Evolutionary conservation across 92 coral and sea anemone genomes (phyloP), one percentile per base, ranked within the genome.

Genomic region (Bergia sp.): DNA sequence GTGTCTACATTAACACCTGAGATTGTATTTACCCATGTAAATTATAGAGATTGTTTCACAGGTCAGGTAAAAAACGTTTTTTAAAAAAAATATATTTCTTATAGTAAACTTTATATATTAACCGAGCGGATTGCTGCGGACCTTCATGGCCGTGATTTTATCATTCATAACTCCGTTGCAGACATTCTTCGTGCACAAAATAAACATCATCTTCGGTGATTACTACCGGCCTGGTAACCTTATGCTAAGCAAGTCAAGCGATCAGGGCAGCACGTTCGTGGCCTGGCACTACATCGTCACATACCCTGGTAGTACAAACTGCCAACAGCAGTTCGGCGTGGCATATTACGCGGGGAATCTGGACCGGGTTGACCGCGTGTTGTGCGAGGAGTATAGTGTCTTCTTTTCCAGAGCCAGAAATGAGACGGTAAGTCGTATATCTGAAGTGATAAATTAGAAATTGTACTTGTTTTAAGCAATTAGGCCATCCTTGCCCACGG

Each of bases 231-330:
- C 99, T 38, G 95, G 93, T 53, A 90, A 86, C 37, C 91, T 95
- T 21, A 89, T 86, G 74, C 86, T 96, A 53, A 86, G 90, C 65
- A 93, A 89, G 85, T 95, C 99, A 18, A 91, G 82, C 36, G 94
- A 95, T 81, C 89, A 50, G 82, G 99, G 98, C 20, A 88, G 72
- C 58, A 83, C 95, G 18, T 96, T 89, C 67, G 64, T 77, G 7
- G 94, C 96, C 55, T 96, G 98, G 94, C 97, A 96, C 87, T 96
- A 90, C 89, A 80, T 96, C 65, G 99, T 96, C 37, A 77, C 96
- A 18, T 45, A 79, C 23, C 98, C 95, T 6, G 95, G 88, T 37
- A 45, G 86, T 13, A 89, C 79, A 1, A 90, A 92, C 86, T 96
- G 99, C 73, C 87, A 55, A 13, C 71, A 74, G 29, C 90, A 80